Percentiles rank a stretch among this genome's conserved stretches.
Evolutionary conservation across 2,888 invertebrate genomes (phyloP).

Genomic region (Clunio marinus): DNA sequence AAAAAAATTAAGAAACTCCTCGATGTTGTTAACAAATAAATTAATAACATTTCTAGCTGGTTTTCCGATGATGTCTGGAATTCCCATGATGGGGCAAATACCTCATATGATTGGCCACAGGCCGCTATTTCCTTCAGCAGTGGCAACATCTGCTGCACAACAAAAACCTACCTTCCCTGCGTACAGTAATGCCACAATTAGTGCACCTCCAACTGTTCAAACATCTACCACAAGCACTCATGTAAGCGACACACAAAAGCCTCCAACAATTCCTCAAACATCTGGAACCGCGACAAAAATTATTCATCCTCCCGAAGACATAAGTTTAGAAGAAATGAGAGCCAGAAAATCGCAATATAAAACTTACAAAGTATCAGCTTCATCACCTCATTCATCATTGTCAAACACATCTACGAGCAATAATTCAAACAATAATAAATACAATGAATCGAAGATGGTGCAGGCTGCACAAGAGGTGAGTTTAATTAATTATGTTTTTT

Average conservation of each 20-base stretch:
- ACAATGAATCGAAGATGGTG: constrained; percentile 43
- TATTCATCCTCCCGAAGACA: constrained; percentile 89
- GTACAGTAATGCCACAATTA: constrained; percentile 73
- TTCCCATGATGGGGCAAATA: constrained; percentile 53
- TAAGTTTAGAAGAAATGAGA: constrained; percentile 80
- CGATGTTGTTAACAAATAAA: constrained; percentile 52
- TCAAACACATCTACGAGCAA: constrained; percentile 39
- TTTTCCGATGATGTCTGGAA: constrained; percentile 47
- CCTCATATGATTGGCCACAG: constrained; percentile 61
- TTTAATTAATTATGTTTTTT: too few relatives aligned
- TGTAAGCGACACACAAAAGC: constrained; percentile 42
- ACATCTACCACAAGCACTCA: constrained; percentile 53
- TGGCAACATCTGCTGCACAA: constrained; percentile 57
- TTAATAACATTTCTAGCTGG: constrained; percentile 58
- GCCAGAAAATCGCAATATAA: constrained; percentile 67
- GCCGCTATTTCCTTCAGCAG: constrained; percentile 78
- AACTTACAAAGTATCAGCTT: constrained; percentile 41
- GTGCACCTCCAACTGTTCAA: constrained; percentile 64
- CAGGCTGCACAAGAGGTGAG: constrained; percentile 42
- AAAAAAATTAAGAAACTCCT: too few relatives aligned
- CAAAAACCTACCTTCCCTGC: constrained; percentile 76
- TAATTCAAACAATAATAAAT: constrained; percentile 48
- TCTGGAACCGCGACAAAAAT: constrained; percentile 83
- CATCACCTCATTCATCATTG: constrained; percentile 40
- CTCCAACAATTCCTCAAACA: constrained; percentile 55